Conservation (phyloP, 2,888 invertebrate genomes). For the Dynastes maya region DNA sequence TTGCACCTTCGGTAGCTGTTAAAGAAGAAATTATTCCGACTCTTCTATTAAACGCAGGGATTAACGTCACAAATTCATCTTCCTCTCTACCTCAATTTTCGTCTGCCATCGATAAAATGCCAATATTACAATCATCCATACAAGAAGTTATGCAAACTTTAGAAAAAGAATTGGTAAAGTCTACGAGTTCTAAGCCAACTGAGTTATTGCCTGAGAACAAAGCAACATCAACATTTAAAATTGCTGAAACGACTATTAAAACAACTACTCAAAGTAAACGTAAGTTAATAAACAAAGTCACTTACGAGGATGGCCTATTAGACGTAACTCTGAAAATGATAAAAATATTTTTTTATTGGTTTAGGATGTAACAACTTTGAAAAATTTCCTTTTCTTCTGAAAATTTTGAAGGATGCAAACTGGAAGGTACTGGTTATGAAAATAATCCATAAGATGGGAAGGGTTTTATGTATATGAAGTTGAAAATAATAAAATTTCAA, state of each 20-base stretch:
- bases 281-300: conserved; percentile 10
- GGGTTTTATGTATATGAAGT: too few species aligned
- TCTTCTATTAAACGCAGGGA: conserved; percentile 24
- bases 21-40: conserved; percentile 39
- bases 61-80: conserved; percentile 39
- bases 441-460: too few species aligned
- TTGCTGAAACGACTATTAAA: conserved; percentile 54
- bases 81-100: neutral
- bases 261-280: conserved; percentile 40
- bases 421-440: too few species aligned
- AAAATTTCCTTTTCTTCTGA: too few species aligned
- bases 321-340: too few species aligned
- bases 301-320: too few species aligned
- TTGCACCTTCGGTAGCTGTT: conserved; percentile 9
- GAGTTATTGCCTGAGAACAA: conserved; percentile 66
- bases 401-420: too few species aligned
- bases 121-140: conserved; percentile 69
- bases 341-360: too few species aligned
- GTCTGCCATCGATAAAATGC: conserved; percentile 57
- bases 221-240: conserved; percentile 56
- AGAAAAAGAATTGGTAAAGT: conserved; percentile 59
- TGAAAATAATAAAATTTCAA: too few species aligned
- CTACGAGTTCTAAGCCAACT: conserved; percentile 66
- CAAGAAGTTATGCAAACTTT: conserved; percentile 65
- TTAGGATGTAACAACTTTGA: too few species aligned